A percentile compares a stretch with the other conserved stretches of the same genome.
phyloP scores from a whole-genome alignment of 2,797 vertebrate genomes.

The Telmatherina bonti region DNA sequence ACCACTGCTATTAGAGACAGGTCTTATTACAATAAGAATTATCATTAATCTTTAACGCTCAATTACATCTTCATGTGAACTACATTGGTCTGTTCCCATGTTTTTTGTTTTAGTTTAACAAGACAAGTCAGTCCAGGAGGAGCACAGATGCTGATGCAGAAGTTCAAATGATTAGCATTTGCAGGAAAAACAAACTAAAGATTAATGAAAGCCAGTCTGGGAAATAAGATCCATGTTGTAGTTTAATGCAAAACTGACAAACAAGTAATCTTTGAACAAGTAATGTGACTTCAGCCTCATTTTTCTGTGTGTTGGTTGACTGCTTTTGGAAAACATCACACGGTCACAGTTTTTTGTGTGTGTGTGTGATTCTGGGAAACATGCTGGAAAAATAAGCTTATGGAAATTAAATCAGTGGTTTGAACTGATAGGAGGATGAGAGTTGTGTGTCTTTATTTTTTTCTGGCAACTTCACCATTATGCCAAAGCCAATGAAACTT shows the following conservation, averaged over 20 bases:
- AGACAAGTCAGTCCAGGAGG: slow-evolving; percentile 6
- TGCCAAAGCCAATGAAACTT: slow-evolving; percentile 43
- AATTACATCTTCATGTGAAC: slow-evolving; percentile 57
- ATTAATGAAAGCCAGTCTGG: slow-evolving; percentile 10
- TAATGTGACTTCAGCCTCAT: neutral
- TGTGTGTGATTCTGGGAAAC: slow-evolving; percentile 36
- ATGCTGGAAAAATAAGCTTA: neutral
- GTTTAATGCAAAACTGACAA: slow-evolving; percentile 22
- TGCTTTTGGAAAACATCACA: neutral
- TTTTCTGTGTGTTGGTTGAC: neutral
- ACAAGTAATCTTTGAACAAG: slow-evolving; percentile 18
- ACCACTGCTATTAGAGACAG: slow-evolving; percentile 41
- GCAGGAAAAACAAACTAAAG: slow-evolving; percentile 15
- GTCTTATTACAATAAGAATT: slow-evolving; percentile 27
- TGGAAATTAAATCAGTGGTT: slow-evolving; percentile 40
- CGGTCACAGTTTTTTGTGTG: neutral
- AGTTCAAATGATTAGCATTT: slow-evolving; percentile 22
- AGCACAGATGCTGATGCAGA: slow-evolving; percentile 13
- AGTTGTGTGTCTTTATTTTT: slow-evolving; percentile 32
- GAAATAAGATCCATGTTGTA: slow-evolving; percentile 4
- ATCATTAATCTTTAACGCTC: slow-evolving; percentile 50
- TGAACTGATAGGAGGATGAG: slow-evolving; percentile 33
- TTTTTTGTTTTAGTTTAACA: slow-evolving; percentile 8
- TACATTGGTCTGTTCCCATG: slow-evolving; percentile 33
- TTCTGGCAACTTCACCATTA: slow-evolving; percentile 31